phyloP scores from a whole-genome alignment of 2,113 vertebrate species.

The Connochaetes taurinus region DNA sequence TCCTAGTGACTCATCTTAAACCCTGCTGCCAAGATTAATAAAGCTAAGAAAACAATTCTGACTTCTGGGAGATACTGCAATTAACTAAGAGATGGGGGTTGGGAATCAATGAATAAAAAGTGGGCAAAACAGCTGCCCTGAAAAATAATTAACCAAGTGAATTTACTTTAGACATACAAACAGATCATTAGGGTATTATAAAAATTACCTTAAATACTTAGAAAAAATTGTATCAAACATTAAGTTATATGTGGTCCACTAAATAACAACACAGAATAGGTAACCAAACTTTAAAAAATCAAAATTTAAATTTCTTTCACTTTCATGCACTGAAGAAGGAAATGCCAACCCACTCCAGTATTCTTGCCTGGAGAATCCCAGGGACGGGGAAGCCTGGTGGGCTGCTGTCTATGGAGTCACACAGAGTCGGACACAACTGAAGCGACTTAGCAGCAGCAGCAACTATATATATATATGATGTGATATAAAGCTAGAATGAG shows the following conservation, averaged over 20 bases:
- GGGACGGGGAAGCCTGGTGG: too few species aligned
- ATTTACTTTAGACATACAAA: conserved; percentile 7
- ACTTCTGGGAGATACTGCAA: not conserved
- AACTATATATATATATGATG: not conserved
- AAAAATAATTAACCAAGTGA: conserved; percentile 33
- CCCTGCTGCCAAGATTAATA: conserved; percentile 20
- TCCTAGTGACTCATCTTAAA: conserved; percentile 31
- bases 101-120: conserved; percentile 41
- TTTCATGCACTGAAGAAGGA: too few species aligned
- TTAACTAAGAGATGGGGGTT: not conserved
- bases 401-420: too few species aligned
- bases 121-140: not conserved
- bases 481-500: not conserved
- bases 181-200: not conserved
- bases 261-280: not conserved
- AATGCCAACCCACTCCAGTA: too few species aligned
- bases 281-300: not conserved
- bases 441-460: too few species aligned
- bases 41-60: conserved; percentile 18
- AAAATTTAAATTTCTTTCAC: conserved; percentile 3
- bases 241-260: not conserved
- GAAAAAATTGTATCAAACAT: not conserved
- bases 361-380: too few species aligned
- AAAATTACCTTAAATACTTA: not conserved
- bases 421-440: too few species aligned